These are phyloP conservation scores for Arremon brunneinucha DNA, from an alignment of 2,797 vertebrate genomes.

Conservation along the genomic window DNA sequence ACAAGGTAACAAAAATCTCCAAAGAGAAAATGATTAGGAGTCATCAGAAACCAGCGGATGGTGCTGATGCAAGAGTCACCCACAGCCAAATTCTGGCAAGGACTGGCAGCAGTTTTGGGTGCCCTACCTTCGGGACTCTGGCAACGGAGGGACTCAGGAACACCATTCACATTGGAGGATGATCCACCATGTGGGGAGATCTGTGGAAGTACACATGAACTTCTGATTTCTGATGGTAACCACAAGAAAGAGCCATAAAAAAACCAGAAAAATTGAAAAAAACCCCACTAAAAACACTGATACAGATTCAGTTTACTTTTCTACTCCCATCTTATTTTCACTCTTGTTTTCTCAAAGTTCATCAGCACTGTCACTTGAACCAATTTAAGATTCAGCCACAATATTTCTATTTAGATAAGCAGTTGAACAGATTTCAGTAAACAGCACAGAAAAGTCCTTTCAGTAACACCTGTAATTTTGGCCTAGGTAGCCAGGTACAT, in stretches of 20 bases:
- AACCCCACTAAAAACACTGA: neutral
- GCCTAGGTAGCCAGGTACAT: neutral
- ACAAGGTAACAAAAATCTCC: neutral
- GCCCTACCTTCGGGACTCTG: constrained; percentile 87
- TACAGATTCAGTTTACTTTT: neutral
- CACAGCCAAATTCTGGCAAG: neutral
- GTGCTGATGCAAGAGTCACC: neutral
- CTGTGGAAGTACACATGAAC: constrained; percentile 63
- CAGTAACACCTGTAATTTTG: neutral
- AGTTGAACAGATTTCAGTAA: neutral
- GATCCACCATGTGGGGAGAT: constrained; percentile 81
- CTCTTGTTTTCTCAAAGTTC: neutral
- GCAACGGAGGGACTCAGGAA: constrained; percentile 75
- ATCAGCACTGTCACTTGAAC: neutral
- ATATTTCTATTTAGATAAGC: neutral
- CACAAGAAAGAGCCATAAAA: neutral
- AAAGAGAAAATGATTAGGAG: neutral
- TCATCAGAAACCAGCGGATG: neutral
- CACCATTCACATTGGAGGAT: constrained; percentile 83
- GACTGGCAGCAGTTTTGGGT: neutral
- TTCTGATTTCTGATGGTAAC: neutral
- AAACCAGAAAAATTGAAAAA: neutral
- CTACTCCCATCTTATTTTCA: neutral
- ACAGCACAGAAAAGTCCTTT: neutral
- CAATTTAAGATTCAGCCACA: neutral